Percentiles rank a stretch among this genome's conserved stretches.
Evolutionary conservation across 2,888 invertebrate genomes (phyloP).

Genomic region (Callimorpha dominula): DNA sequence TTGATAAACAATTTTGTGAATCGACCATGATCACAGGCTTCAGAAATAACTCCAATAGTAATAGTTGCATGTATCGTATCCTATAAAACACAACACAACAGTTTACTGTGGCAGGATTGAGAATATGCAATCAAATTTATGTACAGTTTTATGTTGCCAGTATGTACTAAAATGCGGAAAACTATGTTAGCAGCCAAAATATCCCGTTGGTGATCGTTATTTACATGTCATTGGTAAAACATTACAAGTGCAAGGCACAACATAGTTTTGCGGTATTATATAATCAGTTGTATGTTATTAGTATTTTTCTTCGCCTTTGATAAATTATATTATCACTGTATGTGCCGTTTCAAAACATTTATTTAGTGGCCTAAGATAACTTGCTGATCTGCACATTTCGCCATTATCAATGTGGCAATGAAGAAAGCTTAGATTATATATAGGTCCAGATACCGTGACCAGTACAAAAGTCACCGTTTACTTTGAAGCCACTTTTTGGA

Average conservation of each 20-base stretch:
- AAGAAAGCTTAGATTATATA: too few species aligned
- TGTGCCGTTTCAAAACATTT: background rate
- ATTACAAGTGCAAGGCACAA: background rate
- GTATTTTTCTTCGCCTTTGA: background rate
- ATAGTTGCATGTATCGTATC: constrained; percentile 21
- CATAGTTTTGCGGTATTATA: background rate
- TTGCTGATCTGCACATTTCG: background rate
- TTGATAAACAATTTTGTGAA: constrained; percentile 9
- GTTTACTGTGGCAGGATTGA: constrained; percentile 27
- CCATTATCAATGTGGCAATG: too few species aligned
- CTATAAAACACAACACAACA: constrained; percentile 33
- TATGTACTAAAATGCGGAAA: constrained; percentile 18
- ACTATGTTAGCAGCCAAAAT: constrained; percentile 37
- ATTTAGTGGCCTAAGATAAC: background rate
- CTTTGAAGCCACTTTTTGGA: too few species aligned
- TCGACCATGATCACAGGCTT: constrained; percentile 25
- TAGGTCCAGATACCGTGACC: too few species aligned
- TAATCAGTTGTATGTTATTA: background rate
- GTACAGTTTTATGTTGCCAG: constrained; percentile 21
- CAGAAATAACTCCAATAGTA: constrained; percentile 28
- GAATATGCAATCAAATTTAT: constrained; percentile 33
- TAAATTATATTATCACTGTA: background rate
- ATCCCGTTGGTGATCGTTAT: background rate
- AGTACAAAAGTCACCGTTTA: too few species aligned
- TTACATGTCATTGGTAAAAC: background rate